Evolutionary conservation across 2,113 vertebrate genomes (phyloP).

Genomic region (Aphelocoma coerulescens): DNA sequence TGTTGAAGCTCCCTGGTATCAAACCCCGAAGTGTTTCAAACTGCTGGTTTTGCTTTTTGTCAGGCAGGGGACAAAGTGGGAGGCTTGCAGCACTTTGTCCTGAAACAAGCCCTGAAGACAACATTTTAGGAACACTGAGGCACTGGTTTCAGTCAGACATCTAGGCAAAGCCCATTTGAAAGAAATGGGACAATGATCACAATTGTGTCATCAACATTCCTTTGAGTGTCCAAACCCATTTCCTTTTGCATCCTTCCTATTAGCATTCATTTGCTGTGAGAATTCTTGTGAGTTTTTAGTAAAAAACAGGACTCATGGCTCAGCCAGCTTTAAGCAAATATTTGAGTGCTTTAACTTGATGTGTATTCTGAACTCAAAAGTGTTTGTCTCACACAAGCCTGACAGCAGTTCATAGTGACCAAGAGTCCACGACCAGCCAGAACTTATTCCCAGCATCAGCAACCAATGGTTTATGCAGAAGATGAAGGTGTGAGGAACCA

Average conservation of each 20-base stretch:
- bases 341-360: background rate
- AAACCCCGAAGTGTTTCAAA: background rate
- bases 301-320: background rate
- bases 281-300: background rate
- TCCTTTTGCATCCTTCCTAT: background rate
- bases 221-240: background rate
- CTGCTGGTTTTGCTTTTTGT: accelerated
- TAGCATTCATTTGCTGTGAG: background rate
- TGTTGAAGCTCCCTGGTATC: background rate
- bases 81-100: background rate
- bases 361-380: background rate
- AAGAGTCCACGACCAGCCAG: background rate
- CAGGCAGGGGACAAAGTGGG: background rate
- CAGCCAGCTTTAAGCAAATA: background rate
- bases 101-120: background rate
- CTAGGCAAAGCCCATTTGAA: background rate
- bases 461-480: background rate
- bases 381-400: background rate
- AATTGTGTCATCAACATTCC: background rate
- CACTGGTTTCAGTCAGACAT: background rate
- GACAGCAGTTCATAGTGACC: background rate
- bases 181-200: background rate
- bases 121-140: background rate
- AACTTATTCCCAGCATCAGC: background rate
- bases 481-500: background rate